Base-by-base conservation (phyloP, 2,797 vertebrate species). In the Pipistrellus kuhlii region DNA sequence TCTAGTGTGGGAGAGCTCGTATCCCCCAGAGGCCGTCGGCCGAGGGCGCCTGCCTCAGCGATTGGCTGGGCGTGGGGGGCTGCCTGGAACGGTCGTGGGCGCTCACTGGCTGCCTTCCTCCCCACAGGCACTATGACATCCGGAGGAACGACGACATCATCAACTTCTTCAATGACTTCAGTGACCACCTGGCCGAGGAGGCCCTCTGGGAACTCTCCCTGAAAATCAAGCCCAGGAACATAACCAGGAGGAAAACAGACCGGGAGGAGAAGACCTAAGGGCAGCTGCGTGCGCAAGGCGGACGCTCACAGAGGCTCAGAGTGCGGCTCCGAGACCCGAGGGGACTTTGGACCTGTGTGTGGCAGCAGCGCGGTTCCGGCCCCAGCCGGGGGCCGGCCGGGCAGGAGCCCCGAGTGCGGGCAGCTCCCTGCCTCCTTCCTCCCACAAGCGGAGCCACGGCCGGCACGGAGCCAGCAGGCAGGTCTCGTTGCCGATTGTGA, bases 141-240 rank as follows among this genome's bases (percentile, higher is more conserved):
- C 99, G 99, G 95, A 99, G 99, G 82, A 99, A 99, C 0, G 99
- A 99, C 0, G 99, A 99, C 97, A 99, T 99, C 3, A 99, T 99
- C 68, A 99, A 97, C 0, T 99, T 99, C 98, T 99, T 99, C 98
- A 99, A 99, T 0, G 99, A 99, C 97, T 99, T 99, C 99, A 99
- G 99, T 4, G 99, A 99, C 98, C 99, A 99, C 98, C 98, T 99
- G 95, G 99, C 99, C 0, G 99, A 99, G 97, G 99, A 99, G 98
- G 99, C 99, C 10, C 97, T 99, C 38, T 99, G 99, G 99, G 99
- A 99, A 97, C 99, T 99, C 41, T 99, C 99, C n/a, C 98, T 99
- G 95, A 99, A 99, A 98, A 99, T 99, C 98, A 99, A 99, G 88
- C 99, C 99, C 41, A 98, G 99, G 38, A 99, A 99, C 98, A 99